phyloP scores from a whole-genome alignment of 2,113 vertebrate species.

The Labeo rohita region DNA sequence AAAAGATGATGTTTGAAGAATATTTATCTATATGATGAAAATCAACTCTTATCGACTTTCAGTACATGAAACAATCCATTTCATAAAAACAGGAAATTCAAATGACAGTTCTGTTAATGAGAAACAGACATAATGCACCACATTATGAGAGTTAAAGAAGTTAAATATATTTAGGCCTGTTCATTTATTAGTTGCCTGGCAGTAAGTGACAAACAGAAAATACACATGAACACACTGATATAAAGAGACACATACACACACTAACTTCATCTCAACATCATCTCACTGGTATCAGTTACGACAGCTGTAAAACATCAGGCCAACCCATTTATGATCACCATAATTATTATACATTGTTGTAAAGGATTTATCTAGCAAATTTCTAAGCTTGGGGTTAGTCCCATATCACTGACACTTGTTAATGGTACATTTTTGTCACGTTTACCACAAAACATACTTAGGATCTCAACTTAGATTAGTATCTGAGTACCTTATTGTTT shows the following conservation, averaged over 20 bases:
- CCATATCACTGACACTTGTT: not conserved
- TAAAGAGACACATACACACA: not conserved
- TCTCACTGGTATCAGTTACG: constrained; percentile 1
- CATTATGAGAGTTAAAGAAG: not conserved
- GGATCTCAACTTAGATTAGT: not conserved
- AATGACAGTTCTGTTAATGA: not conserved
- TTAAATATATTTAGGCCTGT: not conserved
- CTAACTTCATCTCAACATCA: not conserved
- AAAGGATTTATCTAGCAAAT: not conserved
- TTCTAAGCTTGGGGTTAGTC: not conserved
- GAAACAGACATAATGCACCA: not conserved
- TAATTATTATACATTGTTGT: constrained; percentile 8
- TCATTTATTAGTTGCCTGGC: not conserved
- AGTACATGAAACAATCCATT: not conserved
- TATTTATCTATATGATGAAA: not conserved
- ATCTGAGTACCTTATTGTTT: not conserved
- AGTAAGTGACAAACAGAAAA: not conserved
- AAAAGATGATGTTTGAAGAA: not conserved
- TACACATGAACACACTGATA: not conserved
- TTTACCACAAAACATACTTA: not conserved
- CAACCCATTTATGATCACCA: constrained; percentile 25
- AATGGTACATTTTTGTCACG: not conserved
- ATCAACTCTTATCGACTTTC: not conserved
- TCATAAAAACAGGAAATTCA: not conserved
- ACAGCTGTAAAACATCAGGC: not conserved